Evolutionary conservation across 2,888 invertebrate genomes (phyloP).

Genomic region (Sialis fuliginosa): DNA sequence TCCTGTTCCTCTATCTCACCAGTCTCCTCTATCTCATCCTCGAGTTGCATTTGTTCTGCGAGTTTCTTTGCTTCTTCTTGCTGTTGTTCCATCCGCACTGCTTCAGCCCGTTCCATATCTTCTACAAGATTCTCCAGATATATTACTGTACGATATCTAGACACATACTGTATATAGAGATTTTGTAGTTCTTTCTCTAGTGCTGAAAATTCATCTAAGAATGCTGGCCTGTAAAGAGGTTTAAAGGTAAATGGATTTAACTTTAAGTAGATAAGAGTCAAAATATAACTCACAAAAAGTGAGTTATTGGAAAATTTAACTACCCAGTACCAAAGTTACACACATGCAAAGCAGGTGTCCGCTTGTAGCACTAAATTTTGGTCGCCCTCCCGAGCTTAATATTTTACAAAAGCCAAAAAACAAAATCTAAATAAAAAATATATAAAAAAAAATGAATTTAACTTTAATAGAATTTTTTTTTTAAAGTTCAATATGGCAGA

Average conservation of each 20-base stretch:
- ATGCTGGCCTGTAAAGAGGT: conserved; percentile 55
- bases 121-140: conserved; percentile 76
- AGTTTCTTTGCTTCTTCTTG: conserved; percentile 29
- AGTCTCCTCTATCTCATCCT: conserved; percentile 13
- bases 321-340: too few species aligned
- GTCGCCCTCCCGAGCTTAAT: too few species aligned
- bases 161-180: conserved; percentile 75
- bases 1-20: conserved; percentile 13
- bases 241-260: conserved; percentile 7
- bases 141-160: conserved; percentile 72
- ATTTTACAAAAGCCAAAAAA: too few species aligned
- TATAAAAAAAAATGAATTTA: too few species aligned
- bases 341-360: too few species aligned
- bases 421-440: too few species aligned
- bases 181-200: conserved; percentile 70
- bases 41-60: conserved; percentile 13
- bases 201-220: conserved; percentile 87
- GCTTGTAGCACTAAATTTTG: too few species aligned
- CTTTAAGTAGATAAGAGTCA: not conserved
- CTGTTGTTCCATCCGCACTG: conserved; percentile 58
- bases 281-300: not conserved
- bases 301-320: too few species aligned
- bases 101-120: conserved; percentile 59
- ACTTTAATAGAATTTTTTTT: too few species aligned
- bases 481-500: too few species aligned